These are phyloP conservation scores for Nycteola revayana DNA, from an alignment of 2,888 invertebrate species.

Conservation along the genomic window DNA sequence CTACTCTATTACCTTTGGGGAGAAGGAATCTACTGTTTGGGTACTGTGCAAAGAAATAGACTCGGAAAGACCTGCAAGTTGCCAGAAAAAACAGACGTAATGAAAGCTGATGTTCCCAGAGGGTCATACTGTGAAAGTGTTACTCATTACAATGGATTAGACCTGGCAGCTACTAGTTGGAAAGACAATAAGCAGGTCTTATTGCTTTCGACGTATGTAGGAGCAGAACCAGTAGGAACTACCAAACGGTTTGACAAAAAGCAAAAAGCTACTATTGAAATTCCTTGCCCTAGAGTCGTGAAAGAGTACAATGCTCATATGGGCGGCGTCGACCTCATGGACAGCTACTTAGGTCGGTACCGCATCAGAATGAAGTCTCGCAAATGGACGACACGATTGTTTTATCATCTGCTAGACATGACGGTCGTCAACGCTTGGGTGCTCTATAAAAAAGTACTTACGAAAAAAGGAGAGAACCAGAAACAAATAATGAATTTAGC, in stretches of 20 bases:
- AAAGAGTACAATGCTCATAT: slow-evolving; percentile 33
- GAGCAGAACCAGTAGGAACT: slow-evolving; percentile 38
- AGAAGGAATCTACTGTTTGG: no score
- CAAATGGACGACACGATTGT: slow-evolving; percentile 40
- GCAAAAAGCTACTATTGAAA: slow-evolving; percentile 20
- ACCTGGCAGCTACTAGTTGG: slow-evolving; percentile 38
- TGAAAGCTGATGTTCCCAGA: slow-evolving; percentile 38
- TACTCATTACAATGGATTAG: slow-evolving; percentile 34
- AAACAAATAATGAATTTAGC: slow-evolving; percentile 38
- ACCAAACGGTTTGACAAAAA: slow-evolving; percentile 38
- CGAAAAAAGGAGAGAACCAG: slow-evolving; percentile 26
- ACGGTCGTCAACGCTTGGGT: slow-evolving; percentile 40
- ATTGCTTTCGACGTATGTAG: slow-evolving; percentile 44
- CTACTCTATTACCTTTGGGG: no score
- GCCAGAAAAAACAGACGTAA: slow-evolving; percentile 35
- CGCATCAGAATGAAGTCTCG: slow-evolving; percentile 37
- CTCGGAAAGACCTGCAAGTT: slow-evolving; percentile 35
- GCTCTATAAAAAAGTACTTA: slow-evolving; percentile 37
- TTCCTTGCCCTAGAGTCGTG: slow-evolving; percentile 32
- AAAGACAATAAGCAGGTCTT: slow-evolving; percentile 49
- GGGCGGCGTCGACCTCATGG: no score
- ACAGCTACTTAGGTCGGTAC: slow-evolving; percentile 31
- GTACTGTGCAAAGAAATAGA: slow-evolving; percentile 35
- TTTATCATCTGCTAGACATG: no score
- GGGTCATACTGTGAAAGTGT: slow-evolving; percentile 36